A percentile compares a stretch with the other conserved stretches of the same genome.
Evolutionary conservation across 2,113 vertebrate species (phyloP).

Genomic region (Casuarius casuarius): DNA sequence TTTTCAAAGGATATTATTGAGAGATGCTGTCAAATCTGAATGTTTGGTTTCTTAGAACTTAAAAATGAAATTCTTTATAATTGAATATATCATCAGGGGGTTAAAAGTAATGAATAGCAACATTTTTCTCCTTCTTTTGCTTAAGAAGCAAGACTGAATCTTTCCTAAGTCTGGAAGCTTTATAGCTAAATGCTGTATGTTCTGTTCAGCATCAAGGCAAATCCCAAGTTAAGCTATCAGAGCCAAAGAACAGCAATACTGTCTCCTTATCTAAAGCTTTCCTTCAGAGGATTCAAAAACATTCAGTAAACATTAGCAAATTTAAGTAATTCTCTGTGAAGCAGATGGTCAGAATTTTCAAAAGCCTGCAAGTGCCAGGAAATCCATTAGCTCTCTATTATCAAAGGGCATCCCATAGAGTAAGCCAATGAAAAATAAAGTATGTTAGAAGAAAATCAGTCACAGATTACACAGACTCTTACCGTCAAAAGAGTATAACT

Average conservation of each 20-base stretch:
- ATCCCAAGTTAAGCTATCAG: conserved; percentile 20
- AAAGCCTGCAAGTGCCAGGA: conserved; percentile 14
- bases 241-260: not conserved
- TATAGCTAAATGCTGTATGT: not conserved
- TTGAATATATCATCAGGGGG: not conserved
- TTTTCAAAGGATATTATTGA: conserved; percentile 29
- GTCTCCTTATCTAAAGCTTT: not conserved
- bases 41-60: conserved; percentile 5
- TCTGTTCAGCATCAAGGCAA: conserved; percentile 48
- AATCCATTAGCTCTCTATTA: conserved; percentile 35
- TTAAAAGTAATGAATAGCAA: not conserved
- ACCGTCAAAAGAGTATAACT: not conserved
- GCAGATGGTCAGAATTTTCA: conserved; percentile 33
- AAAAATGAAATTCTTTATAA: not conserved
- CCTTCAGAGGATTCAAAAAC: not conserved
- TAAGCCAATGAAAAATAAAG: conserved; percentile 28
- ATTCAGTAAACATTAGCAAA: not conserved
- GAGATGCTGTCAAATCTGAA: conserved; percentile 15
- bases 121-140: not conserved
- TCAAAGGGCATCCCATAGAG: not conserved
- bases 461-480: conserved; percentile 38
- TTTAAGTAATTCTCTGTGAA: conserved; percentile 31
- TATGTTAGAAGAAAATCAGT: conserved; percentile 14
- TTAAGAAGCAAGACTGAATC: not conserved
- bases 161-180: not conserved